Evolutionary conservation across 2,797 vertebrate genomes (phyloP).

Genomic region (Cacajao melanocephalus): DNA sequence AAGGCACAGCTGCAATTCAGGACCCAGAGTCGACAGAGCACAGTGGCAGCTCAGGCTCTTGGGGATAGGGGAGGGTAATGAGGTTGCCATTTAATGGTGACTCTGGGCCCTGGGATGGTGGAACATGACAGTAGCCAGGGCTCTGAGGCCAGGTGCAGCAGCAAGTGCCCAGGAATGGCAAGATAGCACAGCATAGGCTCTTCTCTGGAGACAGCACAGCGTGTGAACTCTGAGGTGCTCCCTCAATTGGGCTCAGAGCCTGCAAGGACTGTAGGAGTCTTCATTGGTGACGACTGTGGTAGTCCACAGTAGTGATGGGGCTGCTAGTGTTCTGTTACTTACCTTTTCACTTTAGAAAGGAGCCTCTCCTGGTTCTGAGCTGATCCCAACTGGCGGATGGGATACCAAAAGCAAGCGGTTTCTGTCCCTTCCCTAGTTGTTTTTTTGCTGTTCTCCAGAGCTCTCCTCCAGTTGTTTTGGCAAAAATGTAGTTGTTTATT

Average conservation of each 20-base stretch:
- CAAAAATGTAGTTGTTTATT: not conserved
- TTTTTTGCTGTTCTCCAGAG: not conserved
- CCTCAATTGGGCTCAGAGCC: not conserved
- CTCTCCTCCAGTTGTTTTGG: not conserved
- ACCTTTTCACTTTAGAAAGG: not conserved
- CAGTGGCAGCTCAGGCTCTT: not conserved
- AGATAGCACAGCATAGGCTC: not conserved
- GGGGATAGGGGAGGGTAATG: not conserved
- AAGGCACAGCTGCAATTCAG: not conserved
- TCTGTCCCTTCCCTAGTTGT: not conserved
- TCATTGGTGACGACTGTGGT: not conserved
- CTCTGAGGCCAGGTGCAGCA: not conserved
- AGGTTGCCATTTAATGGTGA: not conserved
- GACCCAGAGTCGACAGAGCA: not conserved
- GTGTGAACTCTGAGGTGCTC: not conserved
- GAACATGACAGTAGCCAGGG: not conserved
- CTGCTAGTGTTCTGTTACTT: not conserved
- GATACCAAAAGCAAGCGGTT: not conserved
- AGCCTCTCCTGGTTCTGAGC: not conserved
- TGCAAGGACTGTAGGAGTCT: not conserved
- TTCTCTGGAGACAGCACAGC: not conserved
- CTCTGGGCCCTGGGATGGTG: not conserved
- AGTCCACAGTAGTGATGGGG: not conserved
- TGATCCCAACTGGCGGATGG: not conserved
- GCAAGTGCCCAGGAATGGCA: not conserved